Conservation (phyloP, 2,888 invertebrate genomes). For the Mythimna lalbum region DNA sequence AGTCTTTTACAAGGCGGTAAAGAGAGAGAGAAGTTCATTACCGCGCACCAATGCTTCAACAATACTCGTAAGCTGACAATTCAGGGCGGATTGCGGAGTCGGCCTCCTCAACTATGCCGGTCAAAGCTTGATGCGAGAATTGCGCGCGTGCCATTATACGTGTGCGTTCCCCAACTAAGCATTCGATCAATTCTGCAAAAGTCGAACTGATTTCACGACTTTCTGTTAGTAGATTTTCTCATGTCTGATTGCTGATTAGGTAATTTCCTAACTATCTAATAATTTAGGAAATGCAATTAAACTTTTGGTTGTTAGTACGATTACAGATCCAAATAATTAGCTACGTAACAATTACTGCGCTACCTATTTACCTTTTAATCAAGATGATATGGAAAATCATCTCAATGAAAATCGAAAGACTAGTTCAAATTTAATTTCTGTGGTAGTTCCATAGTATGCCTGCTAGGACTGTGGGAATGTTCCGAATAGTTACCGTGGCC, state of each 20-base stretch:
- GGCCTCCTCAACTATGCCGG: slow-evolving; percentile 65
- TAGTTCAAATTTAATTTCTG: background rate
- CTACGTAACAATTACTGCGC: no score
- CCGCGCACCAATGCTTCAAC: slow-evolving; percentile 42
- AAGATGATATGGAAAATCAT: background rate
- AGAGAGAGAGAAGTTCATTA: slow-evolving; percentile 53
- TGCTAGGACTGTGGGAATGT: no score
- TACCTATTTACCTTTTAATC: no score
- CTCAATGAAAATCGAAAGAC: background rate
- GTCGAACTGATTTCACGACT: slow-evolving; percentile 4
- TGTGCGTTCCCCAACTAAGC: slow-evolving; percentile 24
- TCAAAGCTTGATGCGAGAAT: slow-evolving; percentile 67
- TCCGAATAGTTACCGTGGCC: no score
- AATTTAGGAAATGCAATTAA: background rate
- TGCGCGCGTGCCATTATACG: slow-evolving; percentile 66
- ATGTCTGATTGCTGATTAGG: no score
- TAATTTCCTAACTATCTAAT: no score
- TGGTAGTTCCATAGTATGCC: background rate
- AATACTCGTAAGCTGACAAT: slow-evolving; percentile 66
- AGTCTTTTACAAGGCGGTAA: slow-evolving; percentile 10
- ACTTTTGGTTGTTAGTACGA: background rate
- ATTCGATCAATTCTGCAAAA: background rate
- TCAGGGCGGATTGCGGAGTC: slow-evolving; percentile 69
- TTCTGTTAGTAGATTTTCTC: background rate
- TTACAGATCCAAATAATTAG: background rate